Conservation (phyloP, 1,140 invertebrate genomes). For the Cydia pomonella region DNA sequence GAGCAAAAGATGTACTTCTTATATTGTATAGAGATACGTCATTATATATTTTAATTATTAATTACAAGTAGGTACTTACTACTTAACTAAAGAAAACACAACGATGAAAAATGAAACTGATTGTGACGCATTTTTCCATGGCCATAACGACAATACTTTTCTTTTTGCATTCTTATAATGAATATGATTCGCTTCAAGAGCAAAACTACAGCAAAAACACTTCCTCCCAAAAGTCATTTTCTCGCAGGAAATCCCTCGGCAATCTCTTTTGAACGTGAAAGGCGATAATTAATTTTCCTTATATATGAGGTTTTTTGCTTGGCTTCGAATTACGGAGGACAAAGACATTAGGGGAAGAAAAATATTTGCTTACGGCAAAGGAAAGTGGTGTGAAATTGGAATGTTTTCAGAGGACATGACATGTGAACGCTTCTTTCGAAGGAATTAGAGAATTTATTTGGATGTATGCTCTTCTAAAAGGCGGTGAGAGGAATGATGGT, state of each 20-base stretch:
- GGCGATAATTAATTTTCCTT: slow-evolving; percentile 32
- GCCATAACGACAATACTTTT: not conserved
- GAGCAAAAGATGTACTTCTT: too few relatives aligned
- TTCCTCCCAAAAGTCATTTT: slow-evolving; percentile 32
- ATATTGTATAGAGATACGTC: too few relatives aligned
- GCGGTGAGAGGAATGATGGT: not conserved
- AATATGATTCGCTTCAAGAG: not conserved
- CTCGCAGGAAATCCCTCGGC: slow-evolving; percentile 10
- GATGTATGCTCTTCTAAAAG: not conserved
- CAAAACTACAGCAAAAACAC: slow-evolving; percentile 27
- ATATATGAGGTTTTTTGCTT: slow-evolving; percentile 32
- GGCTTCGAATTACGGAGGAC: slow-evolving; percentile 18
- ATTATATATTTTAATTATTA: too few relatives aligned
- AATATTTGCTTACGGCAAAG: slow-evolving; percentile 27
- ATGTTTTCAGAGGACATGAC: slow-evolving; percentile 4
- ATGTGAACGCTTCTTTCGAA: not conserved
- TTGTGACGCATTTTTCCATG: too few relatives aligned
- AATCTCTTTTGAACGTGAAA: slow-evolving; percentile 30
- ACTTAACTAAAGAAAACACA: too few relatives aligned
- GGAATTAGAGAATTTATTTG: slow-evolving; percentile 7
- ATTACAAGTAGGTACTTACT: too few relatives aligned
- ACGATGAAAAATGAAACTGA: too few relatives aligned
- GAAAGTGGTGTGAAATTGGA: slow-evolving; percentile 19
- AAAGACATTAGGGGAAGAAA: slow-evolving; percentile 24
- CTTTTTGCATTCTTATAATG: not conserved